Base-by-base conservation (phyloP, 2,888 invertebrate genomes). In the Drosophila subquinaria region DNA sequence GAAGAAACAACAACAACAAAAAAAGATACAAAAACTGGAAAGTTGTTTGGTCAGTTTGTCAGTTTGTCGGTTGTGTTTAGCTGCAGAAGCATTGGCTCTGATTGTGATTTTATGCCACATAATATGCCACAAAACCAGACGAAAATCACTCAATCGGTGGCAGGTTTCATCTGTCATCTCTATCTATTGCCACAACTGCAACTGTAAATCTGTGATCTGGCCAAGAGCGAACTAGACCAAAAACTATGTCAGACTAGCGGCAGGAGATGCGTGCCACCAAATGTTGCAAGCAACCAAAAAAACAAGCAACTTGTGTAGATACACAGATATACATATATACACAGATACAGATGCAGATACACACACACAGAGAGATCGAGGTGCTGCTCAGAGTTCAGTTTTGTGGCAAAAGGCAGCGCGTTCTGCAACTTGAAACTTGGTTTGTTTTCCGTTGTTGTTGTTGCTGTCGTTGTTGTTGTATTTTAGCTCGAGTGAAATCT, bases 41-140 rank as follows among this genome's bases (percentile, higher is more conserved):
- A 89, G 89, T 90, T 90, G 89, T 87, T 90, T 87, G 89, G 83
- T 75, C 83, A 88, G 89, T 89, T 89, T 89, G 47, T 38, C 38
- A 23, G 36, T 17, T n/a, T n/a, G n/a, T n/a, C n/a, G n/a, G n/a
- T 27, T 20, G 36, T 51, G 36, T 43, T 62, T 57, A 42, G 69
- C 20, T 50, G 45, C 47, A 57, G 52, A 11, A 45, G 51, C 36
- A 52, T 48, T 67, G 55, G 52, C 68, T 59, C 45, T 27, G 65
- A 69, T 47, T 75, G 69, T 59, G 69, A 74, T 57, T 68, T 68
- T 38, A 68, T 67, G 69, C 60, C 74, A 73, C 56, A 55, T 67
- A 67, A 60, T 56, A 63, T 30, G 59, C 56, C 45, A 59, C 47
- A 59, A 48, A 59, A 59, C 36, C 38, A 38, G 23, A 36, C 30